phyloP scores from a whole-genome alignment of 2,797 vertebrate genomes.

The Tolypeutes matacus region DNA sequence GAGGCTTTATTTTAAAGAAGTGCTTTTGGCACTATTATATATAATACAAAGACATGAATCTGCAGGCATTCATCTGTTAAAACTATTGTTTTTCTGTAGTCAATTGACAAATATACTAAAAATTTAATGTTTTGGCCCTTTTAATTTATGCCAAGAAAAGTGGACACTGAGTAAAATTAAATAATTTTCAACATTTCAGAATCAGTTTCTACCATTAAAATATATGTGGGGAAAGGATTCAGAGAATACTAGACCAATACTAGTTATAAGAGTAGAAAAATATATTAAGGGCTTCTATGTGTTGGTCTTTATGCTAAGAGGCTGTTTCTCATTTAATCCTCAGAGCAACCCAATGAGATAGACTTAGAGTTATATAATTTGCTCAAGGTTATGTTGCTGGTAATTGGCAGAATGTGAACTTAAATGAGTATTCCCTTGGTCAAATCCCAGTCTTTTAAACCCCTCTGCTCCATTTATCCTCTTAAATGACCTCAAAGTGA shows the following conservation, averaged over 20 bases:
- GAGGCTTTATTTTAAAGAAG: background rate
- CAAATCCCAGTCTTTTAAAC: background rate
- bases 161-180: background rate
- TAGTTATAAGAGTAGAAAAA: background rate
- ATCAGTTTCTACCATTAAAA: background rate
- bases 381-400: background rate
- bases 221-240: background rate
- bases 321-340: background rate
- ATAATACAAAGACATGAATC: background rate
- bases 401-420: background rate
- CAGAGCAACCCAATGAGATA: background rate
- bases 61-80: background rate
- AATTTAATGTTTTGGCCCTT: background rate
- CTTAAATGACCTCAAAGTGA: background rate
- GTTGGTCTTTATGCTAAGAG: background rate
- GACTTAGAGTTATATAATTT: background rate
- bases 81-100: background rate
- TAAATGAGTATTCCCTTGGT: background rate
- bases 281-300: background rate
- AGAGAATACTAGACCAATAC: background rate
- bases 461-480: background rate
- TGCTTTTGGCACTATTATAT: background rate
- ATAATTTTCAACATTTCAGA: background rate
- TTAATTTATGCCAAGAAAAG: background rate
- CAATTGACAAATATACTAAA: background rate